phyloP scores from a whole-genome alignment of 2,113 vertebrate genomes.

The Varanus salvator region DNA sequence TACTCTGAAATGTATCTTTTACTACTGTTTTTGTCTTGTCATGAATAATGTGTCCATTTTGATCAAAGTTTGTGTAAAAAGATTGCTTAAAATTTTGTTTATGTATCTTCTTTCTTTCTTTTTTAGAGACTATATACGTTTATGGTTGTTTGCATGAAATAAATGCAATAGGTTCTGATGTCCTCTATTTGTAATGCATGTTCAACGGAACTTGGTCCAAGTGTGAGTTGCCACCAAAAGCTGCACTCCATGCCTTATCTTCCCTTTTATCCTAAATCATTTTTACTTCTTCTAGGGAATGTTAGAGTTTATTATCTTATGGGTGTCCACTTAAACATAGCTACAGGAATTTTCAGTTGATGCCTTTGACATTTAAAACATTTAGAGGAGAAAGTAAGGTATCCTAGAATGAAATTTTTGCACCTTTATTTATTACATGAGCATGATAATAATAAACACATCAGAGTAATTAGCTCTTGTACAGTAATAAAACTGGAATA shows the following conservation, averaged over 20 bases:
- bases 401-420: not conserved
- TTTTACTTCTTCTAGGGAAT: not conserved
- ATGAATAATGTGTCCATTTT: conserved; percentile 57
- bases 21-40: conserved; percentile 69
- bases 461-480: not conserved
- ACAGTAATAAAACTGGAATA: not conserved
- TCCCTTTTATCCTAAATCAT: not conserved
- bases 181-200: conserved; percentile 75
- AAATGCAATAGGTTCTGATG: conserved; percentile 50
- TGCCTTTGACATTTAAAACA: not conserved
- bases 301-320: not conserved
- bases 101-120: conserved; percentile 45
- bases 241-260: conserved; percentile 52
- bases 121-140: conserved; percentile 42
- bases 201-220: conserved; percentile 67
- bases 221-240: conserved; percentile 54
- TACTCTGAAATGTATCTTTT: conserved; percentile 61
- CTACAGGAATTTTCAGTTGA: not conserved
- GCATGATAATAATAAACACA: not conserved
- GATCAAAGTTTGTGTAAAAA: conserved; percentile 42
- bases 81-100: conserved; percentile 30
- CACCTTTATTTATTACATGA: not conserved
- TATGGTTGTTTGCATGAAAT: conserved; percentile 73
- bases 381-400: too few relatives aligned
- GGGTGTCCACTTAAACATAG: not conserved